Evolutionary conservation across 2,888 invertebrate species (phyloP).

Genomic region (Scelioninae gen. 1): DNA sequence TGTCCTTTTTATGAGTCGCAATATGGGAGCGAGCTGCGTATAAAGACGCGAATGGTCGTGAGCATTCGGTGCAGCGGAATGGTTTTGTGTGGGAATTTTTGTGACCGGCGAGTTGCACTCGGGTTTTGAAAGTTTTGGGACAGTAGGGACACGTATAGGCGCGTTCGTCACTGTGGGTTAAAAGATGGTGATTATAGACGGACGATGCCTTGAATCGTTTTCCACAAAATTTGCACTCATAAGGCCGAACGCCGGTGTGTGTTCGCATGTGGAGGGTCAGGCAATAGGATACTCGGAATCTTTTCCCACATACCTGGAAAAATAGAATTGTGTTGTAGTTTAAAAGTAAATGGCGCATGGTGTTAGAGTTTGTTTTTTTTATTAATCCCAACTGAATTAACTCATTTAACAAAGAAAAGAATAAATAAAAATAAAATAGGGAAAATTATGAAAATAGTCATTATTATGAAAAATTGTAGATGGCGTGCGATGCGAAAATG

Average conservation of each 20-base stretch:
- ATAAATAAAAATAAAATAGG: no score
- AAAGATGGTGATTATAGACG: conserved; percentile 91
- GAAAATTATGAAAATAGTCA: no score
- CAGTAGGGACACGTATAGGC: conserved; percentile 91
- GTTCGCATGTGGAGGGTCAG: conserved; percentile 92
- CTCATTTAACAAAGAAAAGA: no score
- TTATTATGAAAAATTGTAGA: no score
- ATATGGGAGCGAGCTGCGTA: conserved; percentile 91
- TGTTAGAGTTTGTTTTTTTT: no score
- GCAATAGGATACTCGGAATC: conserved; percentile 92
- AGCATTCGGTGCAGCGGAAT: conserved; percentile 90
- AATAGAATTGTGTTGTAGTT: no score
- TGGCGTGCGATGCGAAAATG: no score
- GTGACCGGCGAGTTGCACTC: conserved; percentile 91
- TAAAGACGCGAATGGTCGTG: conserved; percentile 90
- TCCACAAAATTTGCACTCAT: conserved; percentile 89
- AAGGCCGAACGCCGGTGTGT: conserved; percentile 91
- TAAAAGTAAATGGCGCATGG: no score
- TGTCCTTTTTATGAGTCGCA: conserved; percentile 89
- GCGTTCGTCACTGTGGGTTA: conserved; percentile 91
- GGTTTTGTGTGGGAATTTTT: conserved; percentile 93
- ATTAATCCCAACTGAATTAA: no score
- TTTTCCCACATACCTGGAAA: conserved; percentile 89
- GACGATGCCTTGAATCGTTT: conserved; percentile 92
- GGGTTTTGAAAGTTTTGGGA: conserved; percentile 92